phyloP scores from a whole-genome alignment of 2,888 invertebrate genomes.

The Cheilosia impressa region DNA sequence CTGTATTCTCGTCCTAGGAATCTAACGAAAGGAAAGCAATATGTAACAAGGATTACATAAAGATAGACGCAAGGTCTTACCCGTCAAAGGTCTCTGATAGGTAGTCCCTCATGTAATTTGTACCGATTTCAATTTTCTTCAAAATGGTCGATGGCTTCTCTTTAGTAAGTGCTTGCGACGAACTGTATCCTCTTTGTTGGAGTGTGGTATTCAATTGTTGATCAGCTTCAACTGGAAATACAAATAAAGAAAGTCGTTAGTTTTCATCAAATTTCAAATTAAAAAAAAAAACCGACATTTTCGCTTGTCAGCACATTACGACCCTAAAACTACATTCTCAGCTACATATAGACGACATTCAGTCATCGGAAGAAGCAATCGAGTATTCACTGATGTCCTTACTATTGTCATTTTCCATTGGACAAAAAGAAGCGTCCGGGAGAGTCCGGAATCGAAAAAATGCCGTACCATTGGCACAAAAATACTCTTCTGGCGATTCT shows the following conservation, averaged over 20 bases:
- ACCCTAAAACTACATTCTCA: too few relatives aligned
- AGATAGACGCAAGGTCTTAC: conserved; percentile 77
- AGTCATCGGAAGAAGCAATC: too few relatives aligned
- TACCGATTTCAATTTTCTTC: conserved; percentile 83
- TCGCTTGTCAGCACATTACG: too few relatives aligned
- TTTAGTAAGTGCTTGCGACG: conserved; percentile 79
- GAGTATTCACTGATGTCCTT: too few relatives aligned
- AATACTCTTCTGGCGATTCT: too few relatives aligned
- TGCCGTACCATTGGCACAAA: too few relatives aligned
- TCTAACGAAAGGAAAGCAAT: conserved; percentile 75
- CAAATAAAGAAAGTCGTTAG: neutral
- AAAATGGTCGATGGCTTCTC: conserved; percentile 83
- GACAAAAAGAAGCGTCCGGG: too few relatives aligned
- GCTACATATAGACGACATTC: too few relatives aligned
- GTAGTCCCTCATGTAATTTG: conserved; percentile 82
- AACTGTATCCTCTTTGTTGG: conserved; percentile 81
- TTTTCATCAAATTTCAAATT: neutral
- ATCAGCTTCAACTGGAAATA: conserved; percentile 82
- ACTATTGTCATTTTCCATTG: too few relatives aligned
- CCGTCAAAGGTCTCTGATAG: conserved; percentile 82
- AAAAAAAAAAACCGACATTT: too few relatives aligned
- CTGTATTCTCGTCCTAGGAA: conserved; percentile 82
- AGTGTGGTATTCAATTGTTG: conserved; percentile 81
- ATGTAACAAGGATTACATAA: conserved; percentile 20
- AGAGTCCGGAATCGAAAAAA: too few relatives aligned